Conservation (phyloP, 2,113 vertebrate species). For the Corythoichthys intestinalis region DNA sequence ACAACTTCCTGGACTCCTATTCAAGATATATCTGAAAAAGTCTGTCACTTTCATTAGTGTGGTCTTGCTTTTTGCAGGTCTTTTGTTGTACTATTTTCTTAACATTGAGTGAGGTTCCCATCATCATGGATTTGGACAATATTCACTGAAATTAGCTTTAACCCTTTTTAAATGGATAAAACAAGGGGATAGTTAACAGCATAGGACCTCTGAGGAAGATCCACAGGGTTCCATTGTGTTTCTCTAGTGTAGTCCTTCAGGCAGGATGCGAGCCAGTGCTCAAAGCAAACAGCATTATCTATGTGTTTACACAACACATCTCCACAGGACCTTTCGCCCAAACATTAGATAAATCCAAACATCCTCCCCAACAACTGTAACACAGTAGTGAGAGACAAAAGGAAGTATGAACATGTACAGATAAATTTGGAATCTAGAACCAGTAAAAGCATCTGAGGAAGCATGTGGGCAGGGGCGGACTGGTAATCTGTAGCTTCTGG, state of each 20-base stretch:
- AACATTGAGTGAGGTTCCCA: background rate
- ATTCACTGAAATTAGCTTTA: background rate
- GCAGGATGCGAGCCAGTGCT: slow-evolving; percentile 62
- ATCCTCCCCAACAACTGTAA: slow-evolving; percentile 44
- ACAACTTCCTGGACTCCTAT: background rate
- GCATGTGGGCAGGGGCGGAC: background rate
- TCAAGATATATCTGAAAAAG: background rate
- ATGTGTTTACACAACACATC: slow-evolving; percentile 60
- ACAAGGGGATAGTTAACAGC: slow-evolving; percentile 4
- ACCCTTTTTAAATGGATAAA: background rate
- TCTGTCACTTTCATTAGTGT: background rate
- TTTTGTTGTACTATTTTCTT: background rate
- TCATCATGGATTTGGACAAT: background rate
- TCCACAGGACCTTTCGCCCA: slow-evolving; percentile 48
- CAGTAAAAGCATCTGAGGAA: background rate
- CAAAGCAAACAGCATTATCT: slow-evolving; percentile 66
- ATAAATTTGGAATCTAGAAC: slow-evolving; percentile 11
- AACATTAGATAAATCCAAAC: slow-evolving; percentile 58
- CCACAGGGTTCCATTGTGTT: slow-evolving; percentile 53
- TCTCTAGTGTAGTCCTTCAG: slow-evolving; percentile 22
- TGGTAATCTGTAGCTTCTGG: too few relatives aligned
- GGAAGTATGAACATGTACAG: background rate
- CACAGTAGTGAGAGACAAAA: slow-evolving; percentile 6
- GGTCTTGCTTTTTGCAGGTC: background rate
- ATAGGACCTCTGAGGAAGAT: slow-evolving; percentile 23